Evolutionary conservation across 2,797 vertebrate species (phyloP), one percentile per base, ranked within the genome.

Genomic region (Mionectes olivaceus): DNA sequence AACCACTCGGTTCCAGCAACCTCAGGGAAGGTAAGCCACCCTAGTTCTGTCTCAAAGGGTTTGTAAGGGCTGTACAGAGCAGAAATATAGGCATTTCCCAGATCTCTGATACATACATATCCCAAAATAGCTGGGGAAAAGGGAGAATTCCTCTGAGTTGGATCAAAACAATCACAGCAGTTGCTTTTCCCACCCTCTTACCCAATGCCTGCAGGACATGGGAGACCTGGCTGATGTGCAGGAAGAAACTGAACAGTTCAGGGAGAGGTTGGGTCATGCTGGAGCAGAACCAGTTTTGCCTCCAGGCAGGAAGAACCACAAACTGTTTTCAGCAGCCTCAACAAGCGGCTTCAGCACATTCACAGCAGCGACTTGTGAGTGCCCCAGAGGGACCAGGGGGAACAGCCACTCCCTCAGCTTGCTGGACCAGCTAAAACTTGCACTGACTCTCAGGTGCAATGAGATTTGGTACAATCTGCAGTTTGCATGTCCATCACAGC

Each of bases 161-260:
- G 41, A 68, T 64, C 41, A 79, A 53, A 89, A 56, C 14, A 68
- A 27, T 63, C 22, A 43, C 22, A 47, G 35, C 11, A 11, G 10
- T 69, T 21, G 17, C 11, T 73, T 83, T 84, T 53, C 60, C 46
- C 33, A 37, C 59, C 59, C 44, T 76, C 60, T 71, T 71, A 43
- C 47, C 24, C 52, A 39, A 65, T 1, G 5, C 50, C 27, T 76
- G 55, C 82, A 99, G 99, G 98, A 99, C 87, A 96, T 96, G 5
- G 95, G 96, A 83, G 98, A 99, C 68, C 87, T 99, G 83, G 95
- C 94, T 41, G 24, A 65, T 69, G 89, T 99, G 56, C 86, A 97
- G 91, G 96, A 98, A 78, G 87, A 98, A 53, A 97, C 94, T 5
- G 94, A 97, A 57, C 89, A 68, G 59, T 99, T 98, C 98, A 98